These are phyloP conservation scores for Tympanoctomys barrerae DNA, from an alignment of 2,797 vertebrate genomes.

Conservation along the genomic window DNA sequence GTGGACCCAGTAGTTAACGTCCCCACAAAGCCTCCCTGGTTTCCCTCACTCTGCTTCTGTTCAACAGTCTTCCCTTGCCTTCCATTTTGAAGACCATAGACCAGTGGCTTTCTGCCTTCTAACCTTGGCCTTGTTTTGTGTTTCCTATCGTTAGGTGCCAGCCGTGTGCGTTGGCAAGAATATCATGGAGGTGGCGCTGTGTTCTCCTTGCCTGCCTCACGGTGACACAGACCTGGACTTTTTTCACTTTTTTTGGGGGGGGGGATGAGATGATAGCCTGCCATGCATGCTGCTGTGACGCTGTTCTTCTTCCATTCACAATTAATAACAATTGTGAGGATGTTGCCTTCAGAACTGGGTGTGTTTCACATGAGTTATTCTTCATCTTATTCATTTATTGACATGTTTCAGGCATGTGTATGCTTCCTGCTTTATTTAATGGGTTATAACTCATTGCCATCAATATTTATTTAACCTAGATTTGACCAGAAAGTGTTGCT, in stretches of 20 bases:
- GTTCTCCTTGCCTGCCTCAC: not conserved
- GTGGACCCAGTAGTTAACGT: not conserved
- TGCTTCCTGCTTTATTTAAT: conserved; percentile 13
- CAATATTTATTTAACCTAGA: not conserved
- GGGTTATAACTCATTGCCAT: not conserved
- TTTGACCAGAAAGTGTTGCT: not conserved
- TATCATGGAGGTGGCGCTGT: not conserved
- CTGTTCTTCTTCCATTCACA: conserved; percentile 6
- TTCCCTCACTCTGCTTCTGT: not conserved
- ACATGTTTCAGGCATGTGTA: not conserved
- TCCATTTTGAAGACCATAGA: not conserved
- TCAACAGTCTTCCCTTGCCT: not conserved
- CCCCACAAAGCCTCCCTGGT: not conserved
- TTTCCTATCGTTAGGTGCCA: not conserved
- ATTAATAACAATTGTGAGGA: not conserved
- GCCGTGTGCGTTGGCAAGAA: not conserved
- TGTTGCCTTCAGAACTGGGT: not conserved
- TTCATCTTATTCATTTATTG: not conserved
- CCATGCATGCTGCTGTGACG: not conserved
- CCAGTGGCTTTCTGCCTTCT: not conserved
- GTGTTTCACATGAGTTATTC: not conserved
- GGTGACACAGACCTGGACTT: not conserved
- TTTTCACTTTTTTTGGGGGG: conserved; percentile 21
- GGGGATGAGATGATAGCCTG: not conserved
- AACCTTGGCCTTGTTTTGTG: conserved; percentile 1